These are phyloP conservation scores for Andrena chrysosceles DNA, from an alignment of 2,888 invertebrate genomes.

Conservation along the genomic window DNA sequence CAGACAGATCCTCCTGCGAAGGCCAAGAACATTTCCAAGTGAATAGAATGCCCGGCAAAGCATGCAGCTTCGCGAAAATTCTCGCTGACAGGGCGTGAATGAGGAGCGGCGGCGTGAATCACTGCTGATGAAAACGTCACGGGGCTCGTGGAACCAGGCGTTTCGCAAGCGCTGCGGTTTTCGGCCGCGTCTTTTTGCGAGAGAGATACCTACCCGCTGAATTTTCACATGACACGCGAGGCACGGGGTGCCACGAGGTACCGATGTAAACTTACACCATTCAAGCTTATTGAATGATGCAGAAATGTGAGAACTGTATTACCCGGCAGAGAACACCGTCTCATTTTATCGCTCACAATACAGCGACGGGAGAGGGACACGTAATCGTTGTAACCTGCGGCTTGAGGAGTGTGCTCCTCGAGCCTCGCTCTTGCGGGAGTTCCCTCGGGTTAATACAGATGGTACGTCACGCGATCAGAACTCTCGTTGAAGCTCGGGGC, in stretches of 20 bases:
- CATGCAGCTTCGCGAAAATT: slow-evolving; percentile 18
- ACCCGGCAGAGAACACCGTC: slow-evolving; percentile 33
- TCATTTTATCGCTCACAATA: slow-evolving; percentile 55
- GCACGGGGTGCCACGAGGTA: slow-evolving; percentile 3
- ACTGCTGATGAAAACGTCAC: slow-evolving; percentile 53
- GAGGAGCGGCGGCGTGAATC: slow-evolving; percentile 25
- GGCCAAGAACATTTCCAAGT: not conserved
- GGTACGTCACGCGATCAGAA: too few relatives aligned
- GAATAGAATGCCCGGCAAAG: not conserved
- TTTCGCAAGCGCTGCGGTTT: slow-evolving; percentile 65
- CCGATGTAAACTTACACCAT: slow-evolving; percentile 64
- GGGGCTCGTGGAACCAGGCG: slow-evolving; percentile 32
- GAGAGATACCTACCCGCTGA: slow-evolving; percentile 46
- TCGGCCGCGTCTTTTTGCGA: slow-evolving; percentile 50
- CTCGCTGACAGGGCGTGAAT: slow-evolving; percentile 38
- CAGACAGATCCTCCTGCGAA: not conserved
- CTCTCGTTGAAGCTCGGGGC: not conserved
- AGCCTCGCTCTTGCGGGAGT: not conserved
- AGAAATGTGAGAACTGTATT: slow-evolving; percentile 63
- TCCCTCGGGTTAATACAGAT: not conserved
- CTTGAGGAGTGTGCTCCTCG: not conserved
- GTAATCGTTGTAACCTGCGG: slow-evolving; percentile 2
- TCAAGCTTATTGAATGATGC: slow-evolving; percentile 61
- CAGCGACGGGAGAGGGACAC: slow-evolving; percentile 16
- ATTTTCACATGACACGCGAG: slow-evolving; percentile 58